A percentile compares a stretch with the other conserved stretches of the same genome.
phyloP scores from a whole-genome alignment of 2,797 vertebrate species.

The Caiman crocodilus region DNA sequence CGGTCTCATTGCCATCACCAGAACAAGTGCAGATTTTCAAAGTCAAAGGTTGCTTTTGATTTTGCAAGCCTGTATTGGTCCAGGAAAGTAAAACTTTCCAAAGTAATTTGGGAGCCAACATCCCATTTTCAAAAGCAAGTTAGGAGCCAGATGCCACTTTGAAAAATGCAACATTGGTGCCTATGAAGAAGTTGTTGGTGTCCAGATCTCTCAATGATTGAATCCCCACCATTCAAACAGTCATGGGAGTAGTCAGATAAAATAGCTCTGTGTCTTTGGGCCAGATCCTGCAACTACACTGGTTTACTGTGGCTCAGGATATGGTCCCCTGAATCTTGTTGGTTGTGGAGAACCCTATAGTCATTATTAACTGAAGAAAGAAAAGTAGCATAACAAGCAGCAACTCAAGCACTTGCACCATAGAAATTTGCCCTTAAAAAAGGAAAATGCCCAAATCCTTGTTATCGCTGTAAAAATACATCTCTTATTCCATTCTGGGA shows the following conservation, averaged over 20 bases:
- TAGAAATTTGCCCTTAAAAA: background rate
- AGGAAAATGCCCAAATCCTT: background rate
- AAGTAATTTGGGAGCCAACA: background rate
- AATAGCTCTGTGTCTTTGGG: background rate
- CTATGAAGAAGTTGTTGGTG: background rate
- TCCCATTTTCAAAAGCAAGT: background rate
- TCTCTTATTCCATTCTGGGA: background rate
- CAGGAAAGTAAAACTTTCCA: background rate
- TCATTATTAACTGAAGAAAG: conserved; percentile 14
- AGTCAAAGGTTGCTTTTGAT: background rate
- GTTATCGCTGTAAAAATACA: background rate
- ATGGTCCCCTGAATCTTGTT: background rate
- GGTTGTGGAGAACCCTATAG: background rate
- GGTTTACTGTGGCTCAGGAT: background rate
- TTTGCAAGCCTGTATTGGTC: background rate
- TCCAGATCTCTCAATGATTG: background rate
- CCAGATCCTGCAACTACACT: background rate
- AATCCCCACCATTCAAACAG: background rate
- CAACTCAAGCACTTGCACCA: conserved; percentile 19
- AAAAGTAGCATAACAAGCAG: conserved; percentile 39
- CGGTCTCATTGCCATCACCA: background rate
- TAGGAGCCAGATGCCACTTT: background rate
- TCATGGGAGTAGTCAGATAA: background rate
- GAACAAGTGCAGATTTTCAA: background rate
- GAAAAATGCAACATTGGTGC: background rate